Evolutionary conservation across 2,888 invertebrate genomes (phyloP).

Genomic region (Nephrotoma guestfalica): DNA sequence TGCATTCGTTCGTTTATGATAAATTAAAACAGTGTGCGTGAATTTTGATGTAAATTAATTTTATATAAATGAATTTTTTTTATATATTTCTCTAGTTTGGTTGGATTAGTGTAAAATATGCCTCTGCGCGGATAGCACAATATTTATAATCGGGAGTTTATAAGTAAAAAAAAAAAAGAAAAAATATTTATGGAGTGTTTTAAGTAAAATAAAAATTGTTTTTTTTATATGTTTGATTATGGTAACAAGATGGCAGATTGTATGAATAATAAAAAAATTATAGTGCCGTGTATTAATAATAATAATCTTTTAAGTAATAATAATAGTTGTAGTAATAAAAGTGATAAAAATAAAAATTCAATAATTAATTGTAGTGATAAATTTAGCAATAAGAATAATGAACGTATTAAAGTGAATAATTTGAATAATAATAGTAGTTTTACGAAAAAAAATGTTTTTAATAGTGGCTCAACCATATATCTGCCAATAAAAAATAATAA

Average conservation of each 20-base stretch:
- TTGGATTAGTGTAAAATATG: slow-evolving; percentile 1
- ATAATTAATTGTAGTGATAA: slow-evolving; percentile 2
- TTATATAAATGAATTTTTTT: background rate
- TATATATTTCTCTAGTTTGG: background rate
- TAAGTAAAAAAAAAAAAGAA: background rate
- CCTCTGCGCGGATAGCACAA: slow-evolving; percentile 2
- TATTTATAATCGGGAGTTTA: background rate
- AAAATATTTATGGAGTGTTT: background rate
- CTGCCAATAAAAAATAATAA: slow-evolving; percentile 9
- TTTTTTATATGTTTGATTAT: slow-evolving; percentile 5
- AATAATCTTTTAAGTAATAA: slow-evolving; percentile 10
- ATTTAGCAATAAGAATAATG: slow-evolving; percentile 1
- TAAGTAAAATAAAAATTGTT: background rate
- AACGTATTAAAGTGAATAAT: background rate
- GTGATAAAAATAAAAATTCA: slow-evolving; percentile 9
- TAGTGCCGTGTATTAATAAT: background rate
- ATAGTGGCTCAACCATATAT: slow-evolving; percentile 10
- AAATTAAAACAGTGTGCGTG: background rate
- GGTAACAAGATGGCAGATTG: slow-evolving; percentile 64
- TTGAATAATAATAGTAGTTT: background rate
- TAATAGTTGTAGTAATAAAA: slow-evolving; percentile 6
- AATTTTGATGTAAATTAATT: background rate
- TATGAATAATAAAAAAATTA: slow-evolving; percentile 40
- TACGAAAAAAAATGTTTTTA: background rate
- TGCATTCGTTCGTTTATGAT: background rate